Conservation (phyloP, 2,888 invertebrate genomes). For the Agrochola litura region DNA sequence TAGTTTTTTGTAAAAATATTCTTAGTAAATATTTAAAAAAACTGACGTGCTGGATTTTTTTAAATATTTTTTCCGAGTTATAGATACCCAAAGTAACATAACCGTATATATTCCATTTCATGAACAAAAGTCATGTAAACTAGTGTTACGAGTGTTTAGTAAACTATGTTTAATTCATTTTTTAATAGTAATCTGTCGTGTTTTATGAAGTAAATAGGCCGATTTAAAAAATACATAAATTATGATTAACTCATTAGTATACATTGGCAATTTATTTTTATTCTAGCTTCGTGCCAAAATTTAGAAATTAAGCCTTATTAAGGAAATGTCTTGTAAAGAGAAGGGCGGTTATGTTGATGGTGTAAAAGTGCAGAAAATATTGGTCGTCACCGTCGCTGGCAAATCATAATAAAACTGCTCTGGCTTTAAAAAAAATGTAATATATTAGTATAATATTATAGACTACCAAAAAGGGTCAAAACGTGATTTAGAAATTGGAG, state of each 20-base stretch:
- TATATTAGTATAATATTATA: not conserved
- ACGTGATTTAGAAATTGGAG: constrained; percentile 29
- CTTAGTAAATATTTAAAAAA: too few species aligned
- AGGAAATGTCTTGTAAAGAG: not conserved
- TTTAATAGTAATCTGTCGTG: not conserved
- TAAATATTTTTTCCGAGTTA: too few species aligned
- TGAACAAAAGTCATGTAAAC: too few species aligned
- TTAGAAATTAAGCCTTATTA: constrained; percentile 8
- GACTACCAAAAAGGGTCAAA: not conserved
- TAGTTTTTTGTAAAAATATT: too few species aligned
- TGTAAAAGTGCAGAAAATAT: not conserved
- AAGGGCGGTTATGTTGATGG: not conserved
- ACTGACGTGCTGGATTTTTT: too few species aligned
- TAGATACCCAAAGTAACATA: too few species aligned
- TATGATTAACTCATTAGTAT: not conserved
- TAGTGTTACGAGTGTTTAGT: not conserved
- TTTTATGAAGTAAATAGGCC: not conserved
- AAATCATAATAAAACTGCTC: not conserved
- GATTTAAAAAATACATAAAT: not conserved
- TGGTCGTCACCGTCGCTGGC: not conserved
- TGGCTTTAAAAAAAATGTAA: constrained; percentile 7
- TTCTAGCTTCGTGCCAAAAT: constrained; percentile 28
- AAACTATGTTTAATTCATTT: not conserved
- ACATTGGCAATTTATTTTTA: not conserved
- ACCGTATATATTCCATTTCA: too few species aligned